Evolutionary conservation across 2,888 invertebrate genomes (phyloP).

Genomic region (Erynnis tages): DNA sequence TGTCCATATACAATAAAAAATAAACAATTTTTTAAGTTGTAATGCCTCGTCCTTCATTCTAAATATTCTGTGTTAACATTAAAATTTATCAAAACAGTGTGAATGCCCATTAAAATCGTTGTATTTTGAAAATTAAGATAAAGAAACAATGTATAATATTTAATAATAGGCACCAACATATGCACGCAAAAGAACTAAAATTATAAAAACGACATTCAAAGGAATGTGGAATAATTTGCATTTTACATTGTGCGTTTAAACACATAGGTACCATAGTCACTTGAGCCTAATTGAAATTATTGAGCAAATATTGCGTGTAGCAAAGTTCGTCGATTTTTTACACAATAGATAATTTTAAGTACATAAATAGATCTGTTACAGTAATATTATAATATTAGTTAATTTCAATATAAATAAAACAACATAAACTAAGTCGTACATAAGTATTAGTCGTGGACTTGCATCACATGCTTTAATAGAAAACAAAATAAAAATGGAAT

Average conservation of each 20-base stretch:
- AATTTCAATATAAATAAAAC: slow-evolving; percentile 57
- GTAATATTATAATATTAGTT: slow-evolving; percentile 32
- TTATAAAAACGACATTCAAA: slow-evolving; percentile 12
- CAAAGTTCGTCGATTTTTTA: slow-evolving; percentile 38
- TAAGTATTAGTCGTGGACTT: slow-evolving; percentile 78
- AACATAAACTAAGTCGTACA: slow-evolving; percentile 45
- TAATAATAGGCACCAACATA: slow-evolving; percentile 52
- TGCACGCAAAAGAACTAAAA: slow-evolving; percentile 49
- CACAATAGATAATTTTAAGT: slow-evolving; percentile 46
- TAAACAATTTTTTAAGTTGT: neutral
- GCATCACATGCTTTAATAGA: slow-evolving; percentile 74
- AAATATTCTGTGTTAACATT: no score
- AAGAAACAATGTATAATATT: slow-evolving; percentile 38
- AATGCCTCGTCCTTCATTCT: slow-evolving; percentile 6
- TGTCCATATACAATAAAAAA: no score
- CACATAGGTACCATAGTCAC: slow-evolving; percentile 40
- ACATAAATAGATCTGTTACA: slow-evolving; percentile 32
- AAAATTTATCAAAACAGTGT: neutral
- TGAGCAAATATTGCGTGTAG: slow-evolving; percentile 59
- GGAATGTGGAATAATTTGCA: slow-evolving; percentile 38
- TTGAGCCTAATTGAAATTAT: slow-evolving; percentile 56
- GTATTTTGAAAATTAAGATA: slow-evolving; percentile 18
- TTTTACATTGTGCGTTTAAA: slow-evolving; percentile 68
- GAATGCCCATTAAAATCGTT: slow-evolving; percentile 17
- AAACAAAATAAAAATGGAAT: slow-evolving; percentile 72